Percentiles rank a stretch among this genome's conserved stretches.
Evolutionary conservation across 92 coral and sea anemone genomes (phyloP).

Genomic region (Porites cylindrica): DNA sequence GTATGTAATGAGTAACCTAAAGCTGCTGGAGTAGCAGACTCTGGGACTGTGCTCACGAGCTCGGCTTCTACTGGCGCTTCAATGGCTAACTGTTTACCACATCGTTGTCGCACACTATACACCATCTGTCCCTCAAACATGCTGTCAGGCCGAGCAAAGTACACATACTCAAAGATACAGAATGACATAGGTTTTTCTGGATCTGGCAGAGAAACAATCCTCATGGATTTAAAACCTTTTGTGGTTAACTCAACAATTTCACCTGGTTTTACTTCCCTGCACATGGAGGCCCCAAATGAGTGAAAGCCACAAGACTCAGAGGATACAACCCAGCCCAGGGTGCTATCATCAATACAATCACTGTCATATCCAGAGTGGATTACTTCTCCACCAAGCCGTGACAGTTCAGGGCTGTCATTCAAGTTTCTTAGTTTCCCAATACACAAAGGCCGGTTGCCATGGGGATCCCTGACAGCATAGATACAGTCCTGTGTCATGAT

Average conservation of each 20-base stretch:
- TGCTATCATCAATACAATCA: conserved; percentile 54
- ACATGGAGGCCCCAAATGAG: conserved; percentile 92
- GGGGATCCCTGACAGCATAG: conserved; percentile 97
- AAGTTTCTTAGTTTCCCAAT: conserved; percentile 84
- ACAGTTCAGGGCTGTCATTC: conserved; percentile 56
- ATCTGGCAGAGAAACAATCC: conserved; percentile 65
- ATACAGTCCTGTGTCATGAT: conserved; percentile 89
- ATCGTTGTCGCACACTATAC: conserved; percentile 84
- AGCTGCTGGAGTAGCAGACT: conserved; percentile 98
- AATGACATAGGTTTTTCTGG: conserved; percentile 80
- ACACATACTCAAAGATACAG: conserved; percentile 97
- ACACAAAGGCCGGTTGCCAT: conserved; percentile 96
- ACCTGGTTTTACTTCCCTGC: conserved; percentile 89
- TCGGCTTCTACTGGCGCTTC: conserved; percentile 96
- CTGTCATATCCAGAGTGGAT: conserved; percentile 44
- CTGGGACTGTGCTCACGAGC: conserved; percentile 97
- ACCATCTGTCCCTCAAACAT: conserved; percentile 98
- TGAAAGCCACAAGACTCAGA: conserved; percentile 96
- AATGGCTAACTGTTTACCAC: conserved; percentile 90
- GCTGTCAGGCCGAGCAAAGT: conserved; percentile 98
- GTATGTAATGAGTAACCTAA: conserved; percentile 81
- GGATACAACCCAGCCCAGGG: conserved; percentile 92
- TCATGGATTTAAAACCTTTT: conserved; percentile 82
- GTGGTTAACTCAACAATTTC: conserved; percentile 91
- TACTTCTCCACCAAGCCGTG: conserved; percentile 46